Base-by-base conservation (phyloP, 2,888 invertebrate genomes). In the Gymnoscelis rufifasciata region DNA sequence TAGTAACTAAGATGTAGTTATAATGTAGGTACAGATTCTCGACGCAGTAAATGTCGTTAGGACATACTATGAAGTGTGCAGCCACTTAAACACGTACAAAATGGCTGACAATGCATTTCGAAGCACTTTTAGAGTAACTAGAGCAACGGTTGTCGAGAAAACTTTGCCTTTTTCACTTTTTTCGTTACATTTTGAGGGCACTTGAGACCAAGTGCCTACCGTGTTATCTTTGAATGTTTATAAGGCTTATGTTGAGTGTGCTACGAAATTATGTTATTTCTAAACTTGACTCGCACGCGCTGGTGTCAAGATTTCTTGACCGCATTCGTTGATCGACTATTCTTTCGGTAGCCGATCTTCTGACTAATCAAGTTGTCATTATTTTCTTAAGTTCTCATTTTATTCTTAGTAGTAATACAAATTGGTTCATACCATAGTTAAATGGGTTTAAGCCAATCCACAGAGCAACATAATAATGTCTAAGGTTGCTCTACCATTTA, bases 131-230 rank as follows among this genome's bases (percentile, higher is more conserved):
- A 31, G 12, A 8, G 19, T 47, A 54, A 49, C 46, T 52, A 45
- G 52, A 54, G 47, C 45, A 46, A 46, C 39, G 29, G 37, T 43
- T 36, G 37, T 38, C 36, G 33, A 24, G 44, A 46, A 40, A 45
- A 26, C 28, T 50, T 51, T 48, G 15, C 7, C 5, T 19, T 19
- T 19, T 19, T 13, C 33, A 45, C 15, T 35, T 42, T 26, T 39
- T 38, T 31, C 36, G 33, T 35, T 38, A 38, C 42, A 29, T 42
- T 45, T 47, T 19, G 48, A 57, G 51, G 30, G 47, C 43, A 41
- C 47, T 51, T 41, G 13, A 43, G 15, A 38, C 27, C 30, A 19
- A 19, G 19, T 19, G 19, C 19, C 19, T 19, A 19, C 3, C 19
- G 23, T 33, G 30, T 30, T 38, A 51, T 31, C 40, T 35, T 35